A percentile compares a stretch with the other conserved stretches of the same genome.
Evolutionary conservation across 2,888 invertebrate genomes (phyloP).

Genomic region (Calliopum simillimum): DNA sequence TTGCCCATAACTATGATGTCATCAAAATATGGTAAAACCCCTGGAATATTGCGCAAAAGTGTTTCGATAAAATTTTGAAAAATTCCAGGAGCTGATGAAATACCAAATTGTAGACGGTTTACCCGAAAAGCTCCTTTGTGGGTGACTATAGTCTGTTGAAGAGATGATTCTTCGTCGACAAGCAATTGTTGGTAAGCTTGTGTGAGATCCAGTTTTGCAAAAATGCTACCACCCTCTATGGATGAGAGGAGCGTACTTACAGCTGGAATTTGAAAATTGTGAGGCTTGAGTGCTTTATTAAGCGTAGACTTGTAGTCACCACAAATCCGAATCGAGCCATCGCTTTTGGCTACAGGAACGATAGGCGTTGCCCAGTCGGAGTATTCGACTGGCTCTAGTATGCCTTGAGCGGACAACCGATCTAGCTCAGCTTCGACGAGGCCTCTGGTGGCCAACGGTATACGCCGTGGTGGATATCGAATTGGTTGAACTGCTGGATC

Average conservation of each 20-base stretch:
- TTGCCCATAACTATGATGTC: constrained; percentile 41
- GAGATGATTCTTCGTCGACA: constrained; percentile 54
- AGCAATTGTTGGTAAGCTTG: constrained; percentile 60
- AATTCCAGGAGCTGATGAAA: constrained; percentile 42
- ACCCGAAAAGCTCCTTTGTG: constrained; percentile 55
- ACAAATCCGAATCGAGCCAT: constrained; percentile 49
- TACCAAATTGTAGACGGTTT: constrained; percentile 50
- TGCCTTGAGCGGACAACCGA: constrained; percentile 43
- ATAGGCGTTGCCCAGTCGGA: constrained; percentile 40
- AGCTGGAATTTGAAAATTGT: constrained; percentile 47
- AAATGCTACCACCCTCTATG: constrained; percentile 53
- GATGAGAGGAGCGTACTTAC: constrained; percentile 38
- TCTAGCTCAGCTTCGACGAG: constrained; percentile 43
- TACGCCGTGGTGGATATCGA: constrained; percentile 24
- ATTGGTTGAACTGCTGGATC: constrained; percentile 20
- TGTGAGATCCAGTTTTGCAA: constrained; percentile 59
- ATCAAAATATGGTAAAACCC: constrained; percentile 41
- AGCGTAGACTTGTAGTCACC: constrained; percentile 53
- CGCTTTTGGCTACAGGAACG: constrained; percentile 17
- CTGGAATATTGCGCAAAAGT: constrained; percentile 31
- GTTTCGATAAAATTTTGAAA: constrained; percentile 43
- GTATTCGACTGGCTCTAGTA: constrained; percentile 42
- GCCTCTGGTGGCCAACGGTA: constrained; percentile 21
- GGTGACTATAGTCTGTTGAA: constrained; percentile 56
- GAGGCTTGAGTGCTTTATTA: constrained; percentile 50